Evolutionary conservation across 2,113 vertebrate species (phyloP).

Genomic region (Sylvicapra grimmia): DNA sequence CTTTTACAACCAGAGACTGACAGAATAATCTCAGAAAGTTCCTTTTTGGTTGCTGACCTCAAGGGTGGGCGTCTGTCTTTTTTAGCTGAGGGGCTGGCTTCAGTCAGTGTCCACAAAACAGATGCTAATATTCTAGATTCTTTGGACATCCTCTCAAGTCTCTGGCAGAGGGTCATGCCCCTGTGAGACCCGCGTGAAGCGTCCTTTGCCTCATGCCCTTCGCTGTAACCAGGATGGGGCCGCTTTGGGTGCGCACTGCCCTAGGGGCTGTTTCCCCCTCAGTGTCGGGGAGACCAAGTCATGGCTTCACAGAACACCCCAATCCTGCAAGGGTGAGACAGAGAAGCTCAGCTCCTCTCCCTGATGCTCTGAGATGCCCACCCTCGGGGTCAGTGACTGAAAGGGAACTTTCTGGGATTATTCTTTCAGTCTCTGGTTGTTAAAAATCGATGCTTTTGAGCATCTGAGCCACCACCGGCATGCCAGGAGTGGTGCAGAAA

Average conservation of each 20-base stretch:
- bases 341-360: background rate
- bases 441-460: background rate
- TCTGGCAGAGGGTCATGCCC: background rate
- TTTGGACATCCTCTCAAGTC: background rate
- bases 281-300: no score
- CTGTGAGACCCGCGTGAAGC: background rate
- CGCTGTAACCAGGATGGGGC: background rate
- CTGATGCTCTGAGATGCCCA: fast-evolving
- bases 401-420: background rate
- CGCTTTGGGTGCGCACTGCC: background rate
- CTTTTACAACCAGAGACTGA: background rate
- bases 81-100: background rate
- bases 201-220: background rate
- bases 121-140: background rate
- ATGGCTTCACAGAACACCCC: background rate
- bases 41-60: background rate
- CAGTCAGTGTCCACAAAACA: background rate
- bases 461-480: background rate
- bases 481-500: background rate
- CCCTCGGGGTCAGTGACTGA: background rate
- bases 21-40: background rate
- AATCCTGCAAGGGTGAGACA: fast-evolving
- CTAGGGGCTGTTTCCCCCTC: background rate
- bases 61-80: background rate
- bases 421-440: background rate